Conservation (phyloP, 1,140 invertebrate species). For the Limonius californicus region DNA sequence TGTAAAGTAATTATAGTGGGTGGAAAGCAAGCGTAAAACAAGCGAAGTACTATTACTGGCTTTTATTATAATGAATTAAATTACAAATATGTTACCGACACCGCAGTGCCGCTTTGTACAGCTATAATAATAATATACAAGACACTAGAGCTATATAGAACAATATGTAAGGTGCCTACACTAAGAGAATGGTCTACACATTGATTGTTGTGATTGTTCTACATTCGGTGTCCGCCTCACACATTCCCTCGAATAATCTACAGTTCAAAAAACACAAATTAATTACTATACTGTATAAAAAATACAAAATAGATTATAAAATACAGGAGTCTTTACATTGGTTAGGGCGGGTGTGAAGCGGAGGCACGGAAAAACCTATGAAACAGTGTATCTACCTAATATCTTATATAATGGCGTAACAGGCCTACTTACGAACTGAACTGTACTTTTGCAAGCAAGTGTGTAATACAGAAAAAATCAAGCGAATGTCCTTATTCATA, state of each 20-base stretch:
- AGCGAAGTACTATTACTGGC: slow-evolving; percentile 18
- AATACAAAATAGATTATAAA: slow-evolving; percentile 23
- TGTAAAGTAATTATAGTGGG: no score
- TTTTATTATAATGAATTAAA: slow-evolving; percentile 32
- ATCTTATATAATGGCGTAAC: slow-evolving; percentile 8
- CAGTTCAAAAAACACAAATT: slow-evolving; percentile 4
- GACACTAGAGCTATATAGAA: slow-evolving; percentile 23
- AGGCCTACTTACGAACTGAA: slow-evolving; percentile 3
- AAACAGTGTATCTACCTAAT: slow-evolving; percentile 8
- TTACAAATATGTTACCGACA: slow-evolving; percentile 30
- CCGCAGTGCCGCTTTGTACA: slow-evolving; percentile 27
- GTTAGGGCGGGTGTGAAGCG: not conserved
- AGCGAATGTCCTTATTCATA: not conserved
- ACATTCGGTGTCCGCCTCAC: not conserved
- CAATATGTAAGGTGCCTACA: slow-evolving; percentile 14
- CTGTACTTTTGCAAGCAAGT: slow-evolving; percentile 5
- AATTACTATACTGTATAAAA: slow-evolving; percentile 21
- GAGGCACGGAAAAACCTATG: not conserved
- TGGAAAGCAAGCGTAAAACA: not conserved
- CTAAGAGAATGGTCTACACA: slow-evolving; percentile 22
- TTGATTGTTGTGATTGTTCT: slow-evolving; percentile 27
- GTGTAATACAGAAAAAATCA: slow-evolving; percentile 6
- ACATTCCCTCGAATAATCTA: not conserved
- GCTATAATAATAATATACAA: slow-evolving; percentile 30
- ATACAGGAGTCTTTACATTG: slow-evolving; percentile 12